These are phyloP conservation scores for Gryllus longicercus DNA, from an alignment of 2,888 invertebrate species.

Conservation along the genomic window DNA sequence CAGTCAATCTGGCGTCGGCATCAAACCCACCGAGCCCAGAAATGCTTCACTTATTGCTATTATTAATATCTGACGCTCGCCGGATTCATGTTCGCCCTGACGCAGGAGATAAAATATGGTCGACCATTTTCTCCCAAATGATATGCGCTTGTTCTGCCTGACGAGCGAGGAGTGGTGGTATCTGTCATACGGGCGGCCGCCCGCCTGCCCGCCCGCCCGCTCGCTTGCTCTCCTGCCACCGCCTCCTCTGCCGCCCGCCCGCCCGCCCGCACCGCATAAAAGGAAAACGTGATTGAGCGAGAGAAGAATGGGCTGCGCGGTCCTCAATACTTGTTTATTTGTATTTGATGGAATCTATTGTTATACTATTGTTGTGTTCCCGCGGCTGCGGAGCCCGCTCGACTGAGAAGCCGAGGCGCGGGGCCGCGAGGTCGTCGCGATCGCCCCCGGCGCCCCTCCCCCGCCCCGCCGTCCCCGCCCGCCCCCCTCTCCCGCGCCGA, in stretches of 20 bases:
- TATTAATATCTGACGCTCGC: slow-evolving; percentile 29
- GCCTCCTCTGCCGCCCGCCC: slow-evolving; percentile 5
- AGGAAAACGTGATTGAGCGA: slow-evolving; percentile 17
- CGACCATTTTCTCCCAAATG: slow-evolving; percentile 32
- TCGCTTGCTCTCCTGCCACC: background rate
- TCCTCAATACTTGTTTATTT: slow-evolving; percentile 6
- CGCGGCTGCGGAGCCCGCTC: background rate
- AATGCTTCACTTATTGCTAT: slow-evolving; percentile 31
- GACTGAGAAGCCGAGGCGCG: background rate
- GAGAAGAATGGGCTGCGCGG: background rate
- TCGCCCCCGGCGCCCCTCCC: background rate
- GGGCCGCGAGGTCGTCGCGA: no score
- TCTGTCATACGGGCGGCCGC: background rate
- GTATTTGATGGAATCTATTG: slow-evolving; percentile 6
- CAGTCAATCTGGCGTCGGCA: slow-evolving; percentile 27
- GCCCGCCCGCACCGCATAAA: background rate
- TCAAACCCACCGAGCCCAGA: slow-evolving; percentile 28
- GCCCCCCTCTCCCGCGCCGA: background rate
- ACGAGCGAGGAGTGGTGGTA: background rate
- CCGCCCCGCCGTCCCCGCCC: background rate
- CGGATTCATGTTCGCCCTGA: slow-evolving; percentile 19
- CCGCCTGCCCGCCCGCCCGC: background rate
- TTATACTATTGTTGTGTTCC: background rate
- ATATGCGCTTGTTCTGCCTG: slow-evolving; percentile 28
- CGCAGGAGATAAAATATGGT: slow-evolving; percentile 30